Base-by-base conservation (phyloP, 2,888 invertebrate genomes). In the Pandemis corylana region DNA sequence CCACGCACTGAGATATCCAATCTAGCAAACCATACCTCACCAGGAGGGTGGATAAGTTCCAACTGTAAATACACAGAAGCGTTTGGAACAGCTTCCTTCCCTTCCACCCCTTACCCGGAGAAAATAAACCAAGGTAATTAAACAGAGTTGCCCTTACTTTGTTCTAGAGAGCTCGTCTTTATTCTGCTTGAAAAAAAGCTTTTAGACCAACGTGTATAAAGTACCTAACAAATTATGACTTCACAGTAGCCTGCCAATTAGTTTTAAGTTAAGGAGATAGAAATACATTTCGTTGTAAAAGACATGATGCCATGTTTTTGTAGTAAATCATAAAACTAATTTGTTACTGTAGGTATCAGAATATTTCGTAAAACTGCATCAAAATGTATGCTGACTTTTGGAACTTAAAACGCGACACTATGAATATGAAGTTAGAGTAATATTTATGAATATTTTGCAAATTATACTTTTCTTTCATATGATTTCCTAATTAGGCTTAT, bases 21-120 rank as follows among this genome's bases (percentile, higher is more conserved):
- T 85, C 84, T 86, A 80, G 78, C 80, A 77, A 78, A 82, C 84
- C 81, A 85, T 87, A 87, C 86, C 84, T 87, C 85, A 83, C 81
- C 79, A 61, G 78, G 78, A 83, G 84, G 82, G 84, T 81, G 85
- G 84, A 85, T 86, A 85, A 84, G 81, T 83, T 82, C 79, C 80
- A 80, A 77, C 78, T 77, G 82, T 82, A 85, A 84, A 84, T 83
- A 79, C 76, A 83, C 83, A 83, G 82, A 78, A 82, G 83, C 85
- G 84, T 78, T 79, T 81, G 83, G 80, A 80, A 81, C 79, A 77
- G 80, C 75, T 79, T 71, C 78, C 77, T 78, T 81, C 77, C 74
- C 74, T 77, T 59, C 73, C 69, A 44, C 59, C 61, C 75, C 65
- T 51, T 70, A 53, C 49, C 13, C 73, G n/a, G 72, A 61, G 68